Percentiles rank a stretch among this genome's conserved stretches.
Conservation (phyloP, 2,888 invertebrate genomes). For the Lithosia quadra region DNA sequence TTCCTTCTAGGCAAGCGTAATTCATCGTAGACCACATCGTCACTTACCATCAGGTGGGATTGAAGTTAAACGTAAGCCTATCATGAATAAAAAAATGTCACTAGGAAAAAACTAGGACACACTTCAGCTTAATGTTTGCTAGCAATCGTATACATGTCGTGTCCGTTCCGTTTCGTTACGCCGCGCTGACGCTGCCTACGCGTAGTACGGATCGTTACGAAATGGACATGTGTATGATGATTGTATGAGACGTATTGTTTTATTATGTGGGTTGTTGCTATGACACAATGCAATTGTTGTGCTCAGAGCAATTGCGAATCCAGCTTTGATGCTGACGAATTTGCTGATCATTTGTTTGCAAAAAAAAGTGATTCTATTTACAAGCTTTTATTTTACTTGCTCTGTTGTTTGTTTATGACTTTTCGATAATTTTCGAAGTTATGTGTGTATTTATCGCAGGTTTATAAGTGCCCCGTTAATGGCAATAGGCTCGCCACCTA, state of each 20-base stretch:
- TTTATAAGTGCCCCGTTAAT: too few relatives aligned
- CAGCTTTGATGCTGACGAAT: background rate
- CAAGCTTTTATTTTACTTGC: too few relatives aligned
- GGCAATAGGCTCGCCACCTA: too few relatives aligned
- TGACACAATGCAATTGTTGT: conserved; percentile 17
- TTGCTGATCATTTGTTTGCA: background rate
- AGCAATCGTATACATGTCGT: conserved; percentile 33
- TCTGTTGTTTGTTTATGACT: too few relatives aligned
- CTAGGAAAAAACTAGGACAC: too few relatives aligned
- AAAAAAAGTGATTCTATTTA: background rate
- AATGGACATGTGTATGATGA: conserved; percentile 27
- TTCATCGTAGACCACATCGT: too few relatives aligned
- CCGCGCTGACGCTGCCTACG: conserved; percentile 34
- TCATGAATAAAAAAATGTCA: too few relatives aligned
- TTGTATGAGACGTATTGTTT: conserved; percentile 28
- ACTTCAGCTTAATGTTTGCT: conserved; percentile 23
- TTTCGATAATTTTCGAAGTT: too few relatives aligned
- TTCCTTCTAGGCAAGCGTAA: too few relatives aligned
- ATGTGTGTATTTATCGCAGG: too few relatives aligned
- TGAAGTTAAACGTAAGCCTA: too few relatives aligned
- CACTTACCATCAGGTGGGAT: too few relatives aligned
- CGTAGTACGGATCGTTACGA: conserved; percentile 40
- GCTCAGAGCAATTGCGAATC: background rate
- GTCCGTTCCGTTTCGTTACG: conserved; percentile 51
- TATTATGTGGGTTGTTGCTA: conserved; percentile 16